These are phyloP conservation scores for Sturnira hondurensis DNA, from an alignment of 2,113 vertebrate genomes.

Conservation along the genomic window DNA sequence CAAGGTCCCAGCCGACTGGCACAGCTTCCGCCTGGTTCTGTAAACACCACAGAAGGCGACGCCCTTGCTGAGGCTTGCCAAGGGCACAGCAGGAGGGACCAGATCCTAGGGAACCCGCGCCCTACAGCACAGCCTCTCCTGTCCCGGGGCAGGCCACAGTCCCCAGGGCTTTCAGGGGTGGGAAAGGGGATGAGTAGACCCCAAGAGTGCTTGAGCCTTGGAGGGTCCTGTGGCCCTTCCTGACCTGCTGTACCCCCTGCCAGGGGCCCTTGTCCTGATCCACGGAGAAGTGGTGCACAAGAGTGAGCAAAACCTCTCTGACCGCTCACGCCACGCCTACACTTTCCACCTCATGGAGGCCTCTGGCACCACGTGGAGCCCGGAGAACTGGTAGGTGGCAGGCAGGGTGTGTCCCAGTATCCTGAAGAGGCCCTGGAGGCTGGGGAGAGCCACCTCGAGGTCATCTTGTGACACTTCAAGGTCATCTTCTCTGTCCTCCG, in stretches of 20 bases:
- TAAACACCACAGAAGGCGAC: background rate
- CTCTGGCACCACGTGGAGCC: constrained; percentile 88
- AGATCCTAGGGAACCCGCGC: background rate
- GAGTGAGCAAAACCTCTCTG: constrained; percentile 88
- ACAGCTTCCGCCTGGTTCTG: background rate
- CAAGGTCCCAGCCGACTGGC: background rate
- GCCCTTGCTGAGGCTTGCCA: background rate
- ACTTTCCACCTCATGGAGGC: constrained; percentile 96
- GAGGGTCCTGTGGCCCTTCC: background rate
- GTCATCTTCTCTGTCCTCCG: background rate
- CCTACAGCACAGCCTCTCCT: background rate
- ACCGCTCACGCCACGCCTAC: constrained; percentile 89
- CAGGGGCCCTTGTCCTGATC: constrained; percentile 91
- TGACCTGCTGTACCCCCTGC: background rate
- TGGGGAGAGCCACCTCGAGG: background rate
- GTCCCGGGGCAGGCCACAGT: background rate
- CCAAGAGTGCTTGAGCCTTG: accelerated
- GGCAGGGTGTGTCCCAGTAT: background rate
- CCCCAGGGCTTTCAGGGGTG: background rate
- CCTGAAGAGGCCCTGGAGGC: background rate
- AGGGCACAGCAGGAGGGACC: background rate
- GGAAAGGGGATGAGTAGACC: background rate
- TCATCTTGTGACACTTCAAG: background rate
- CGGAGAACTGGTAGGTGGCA: constrained; percentile 90
- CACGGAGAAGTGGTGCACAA: constrained; percentile 95